Base-by-base conservation (phyloP, 1,140 invertebrate genomes). In the Sarcophaga peregrina region DNA sequence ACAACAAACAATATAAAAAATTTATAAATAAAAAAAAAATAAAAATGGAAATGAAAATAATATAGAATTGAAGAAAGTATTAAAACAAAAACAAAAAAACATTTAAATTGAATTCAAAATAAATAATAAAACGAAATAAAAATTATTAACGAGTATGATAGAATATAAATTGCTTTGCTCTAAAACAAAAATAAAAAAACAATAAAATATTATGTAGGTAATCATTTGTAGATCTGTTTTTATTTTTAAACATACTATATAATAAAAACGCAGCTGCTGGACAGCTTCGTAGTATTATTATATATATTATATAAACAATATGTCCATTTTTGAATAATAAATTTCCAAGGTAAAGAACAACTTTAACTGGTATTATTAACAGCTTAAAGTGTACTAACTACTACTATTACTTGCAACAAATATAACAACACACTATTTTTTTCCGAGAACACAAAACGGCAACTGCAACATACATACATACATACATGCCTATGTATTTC, bases 161-260 rank as follows among this genome's bases (percentile, higher is more conserved):
- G 7, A 20, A 68, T 7, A 68, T 20, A 68, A 68, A 68, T 68
- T 68, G 62, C 62, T 68, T 68, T 68, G 62, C 62, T 68, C n/a
- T 68, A 7, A n/a, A 62, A 62, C 58, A 62, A 17, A 68, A 68
- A 15, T 68, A 62, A 68, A 68, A 68, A 68, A 20, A 20, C 17
- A 68, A 68, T 1, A 10, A 52, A 52, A 52, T 52, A 13, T 52
- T 10, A 10, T 52, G 8, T 68, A 68, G 62, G 62, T 68, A 20
- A 20, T 68, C n/a, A 68, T 68, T 68, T 68, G 62, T 68, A 68
- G 62, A 68, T 68, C 62, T 68, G n/a, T 68, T 68, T 68, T 68
- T 68, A 8, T 68, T 68, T 62, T 6, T 62, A 62, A 62, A 68
- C 20, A 68, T 68, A 58, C 15, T 68, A 4, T 37, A 68, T 8